These are phyloP conservation scores for Psittacus erithacus DNA, from an alignment of 2,113 vertebrate species.

Conservation along the genomic window DNA sequence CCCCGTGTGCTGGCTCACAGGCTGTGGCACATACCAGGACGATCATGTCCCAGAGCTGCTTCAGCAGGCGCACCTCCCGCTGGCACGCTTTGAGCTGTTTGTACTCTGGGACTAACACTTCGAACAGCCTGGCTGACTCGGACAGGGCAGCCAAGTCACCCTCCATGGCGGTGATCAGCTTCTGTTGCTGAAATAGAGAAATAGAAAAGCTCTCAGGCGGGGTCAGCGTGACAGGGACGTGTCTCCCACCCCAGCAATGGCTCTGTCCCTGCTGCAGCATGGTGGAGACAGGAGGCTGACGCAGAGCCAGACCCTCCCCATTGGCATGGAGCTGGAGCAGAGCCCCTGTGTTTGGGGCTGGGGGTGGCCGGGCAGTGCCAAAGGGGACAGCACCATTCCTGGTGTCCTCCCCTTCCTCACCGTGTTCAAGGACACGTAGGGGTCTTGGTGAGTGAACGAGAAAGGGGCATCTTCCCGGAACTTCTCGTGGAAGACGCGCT, in stretches of 20 bases:
- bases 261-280: background rate
- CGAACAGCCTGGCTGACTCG: constrained; percentile 70
- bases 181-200: constrained; percentile 48
- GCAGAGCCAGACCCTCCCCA: background rate
- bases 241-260: background rate
- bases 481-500: constrained; percentile 69
- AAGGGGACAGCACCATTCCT: rapidly evolving
- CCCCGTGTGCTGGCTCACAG: background rate
- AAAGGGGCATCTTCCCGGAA: constrained; percentile 74
- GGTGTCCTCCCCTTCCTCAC: constrained; percentile 3
- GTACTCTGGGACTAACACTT: constrained; percentile 69
- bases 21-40: constrained; percentile 31
- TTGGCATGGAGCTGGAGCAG: background rate
- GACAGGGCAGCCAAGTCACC: constrained; percentile 51
- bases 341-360: background rate
- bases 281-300: background rate
- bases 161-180: constrained; percentile 56
- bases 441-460: constrained; percentile 21
- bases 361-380: background rate
- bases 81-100: constrained; percentile 72
- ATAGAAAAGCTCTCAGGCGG: background rate
- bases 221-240: rapidly evolving
- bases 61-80: constrained; percentile 72
- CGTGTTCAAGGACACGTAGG: constrained; percentile 72
- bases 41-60: constrained; percentile 81